Conservation (phyloP, 1,140 invertebrate genomes). For the Eumeta japonica region DNA sequence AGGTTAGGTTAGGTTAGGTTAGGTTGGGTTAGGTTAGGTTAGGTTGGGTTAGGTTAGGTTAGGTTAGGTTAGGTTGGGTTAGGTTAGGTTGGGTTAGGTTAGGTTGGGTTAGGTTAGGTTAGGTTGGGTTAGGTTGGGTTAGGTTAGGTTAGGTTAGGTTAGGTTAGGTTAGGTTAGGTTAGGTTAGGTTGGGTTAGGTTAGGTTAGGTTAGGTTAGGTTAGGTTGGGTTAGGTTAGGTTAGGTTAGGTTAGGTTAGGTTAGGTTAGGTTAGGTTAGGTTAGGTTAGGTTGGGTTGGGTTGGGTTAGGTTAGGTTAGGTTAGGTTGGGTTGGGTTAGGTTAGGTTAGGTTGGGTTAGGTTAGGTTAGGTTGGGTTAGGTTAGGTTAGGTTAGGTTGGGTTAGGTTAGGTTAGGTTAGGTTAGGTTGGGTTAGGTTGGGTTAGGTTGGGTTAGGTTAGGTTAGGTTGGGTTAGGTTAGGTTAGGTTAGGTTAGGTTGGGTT, state of each 20-base stretch:
- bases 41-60: slow-evolving; percentile 5
- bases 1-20: slow-evolving; percentile 6
- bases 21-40: slow-evolving; percentile 5
- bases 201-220: slow-evolving; percentile 8
- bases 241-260: slow-evolving; percentile 8
- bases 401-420: slow-evolving; percentile 7
- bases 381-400: slow-evolving; percentile 7
- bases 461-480: slow-evolving; percentile 7
- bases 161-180: slow-evolving; percentile 3
- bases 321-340: slow-evolving; percentile 6
- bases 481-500: slow-evolving; percentile 5
- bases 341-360: slow-evolving; percentile 8
- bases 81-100: slow-evolving; percentile 8
- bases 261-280: slow-evolving; percentile 5
- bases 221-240: slow-evolving; percentile 5
- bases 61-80: slow-evolving; percentile 6
- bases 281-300: slow-evolving; percentile 5
- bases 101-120: slow-evolving; percentile 7
- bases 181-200: slow-evolving; percentile 7
- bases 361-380: slow-evolving; percentile 6
- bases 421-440: slow-evolving; percentile 7
- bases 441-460: slow-evolving; percentile 7
- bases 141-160: slow-evolving; percentile 4
- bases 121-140: slow-evolving; percentile 4
- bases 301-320: slow-evolving; percentile 7